Percentiles rank a stretch among this genome's conserved stretches.
phyloP scores from a whole-genome alignment of 2,888 invertebrate genomes.

The Drosophila rubida region DNA sequence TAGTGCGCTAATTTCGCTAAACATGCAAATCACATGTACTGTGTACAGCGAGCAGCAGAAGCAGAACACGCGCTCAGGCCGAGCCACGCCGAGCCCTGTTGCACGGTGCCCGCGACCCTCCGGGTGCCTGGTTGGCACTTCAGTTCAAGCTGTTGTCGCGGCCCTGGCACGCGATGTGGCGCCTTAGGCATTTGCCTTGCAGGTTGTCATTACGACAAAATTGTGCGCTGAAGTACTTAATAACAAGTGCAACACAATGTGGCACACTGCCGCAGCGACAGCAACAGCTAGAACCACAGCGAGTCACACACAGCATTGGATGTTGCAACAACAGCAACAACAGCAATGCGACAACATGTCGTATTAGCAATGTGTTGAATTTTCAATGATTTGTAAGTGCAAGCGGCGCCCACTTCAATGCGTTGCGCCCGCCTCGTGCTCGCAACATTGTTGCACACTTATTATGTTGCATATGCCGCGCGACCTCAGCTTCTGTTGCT shows the following conservation, averaged over 20 bases:
- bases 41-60: slow-evolving; percentile 55
- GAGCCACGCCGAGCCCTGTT: slow-evolving; percentile 21
- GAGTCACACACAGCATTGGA: slow-evolving; percentile 12
- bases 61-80: slow-evolving; percentile 28
- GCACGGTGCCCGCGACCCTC: background rate
- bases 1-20: slow-evolving; percentile 80
- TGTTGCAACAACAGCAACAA: slow-evolving; percentile 26
- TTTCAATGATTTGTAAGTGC: slow-evolving; percentile 77
- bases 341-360: slow-evolving; percentile 62
- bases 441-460: slow-evolving; percentile 48
- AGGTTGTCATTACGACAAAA: slow-evolving; percentile 78
- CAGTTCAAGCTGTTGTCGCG: slow-evolving; percentile 71
- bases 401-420: slow-evolving; percentile 52
- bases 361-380: slow-evolving; percentile 78
- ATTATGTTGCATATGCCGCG: slow-evolving; percentile 29
- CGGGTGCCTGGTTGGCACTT: slow-evolving; percentile 49
- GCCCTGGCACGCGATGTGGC: slow-evolving; percentile 74
- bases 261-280: slow-evolving; percentile 48
- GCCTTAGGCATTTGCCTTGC: slow-evolving; percentile 77
- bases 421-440: background rate
- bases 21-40: slow-evolving; percentile 79
- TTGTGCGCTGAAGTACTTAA: slow-evolving; percentile 77
- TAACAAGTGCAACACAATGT: slow-evolving; percentile 80
- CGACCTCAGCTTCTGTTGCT: background rate
- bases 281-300: slow-evolving; percentile 6